Percentiles rank a stretch among this genome's conserved stretches.
phyloP scores from a whole-genome alignment of 2,888 invertebrate genomes.

The Cenopis cana region DNA sequence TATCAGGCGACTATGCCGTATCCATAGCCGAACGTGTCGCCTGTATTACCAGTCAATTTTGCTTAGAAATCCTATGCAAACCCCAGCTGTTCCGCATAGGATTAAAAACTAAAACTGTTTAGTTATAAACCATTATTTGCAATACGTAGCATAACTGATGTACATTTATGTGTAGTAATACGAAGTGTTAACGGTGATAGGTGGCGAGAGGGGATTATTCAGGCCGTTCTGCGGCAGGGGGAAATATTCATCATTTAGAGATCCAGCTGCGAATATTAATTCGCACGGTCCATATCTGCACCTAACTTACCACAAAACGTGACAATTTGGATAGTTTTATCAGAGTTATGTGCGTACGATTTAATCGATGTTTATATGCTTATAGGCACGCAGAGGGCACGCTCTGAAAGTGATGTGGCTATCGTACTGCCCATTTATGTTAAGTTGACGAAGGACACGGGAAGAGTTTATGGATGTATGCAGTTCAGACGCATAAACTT shows the following conservation, averaged over 20 bases:
- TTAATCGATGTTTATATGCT: not conserved
- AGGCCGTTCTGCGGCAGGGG: constrained; percentile 15
- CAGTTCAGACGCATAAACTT: not conserved
- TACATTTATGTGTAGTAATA: not conserved
- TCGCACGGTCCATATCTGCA: constrained; percentile 18
- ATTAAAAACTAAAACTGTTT: not conserved
- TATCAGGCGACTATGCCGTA: too few species aligned
- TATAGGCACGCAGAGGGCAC: too few species aligned
- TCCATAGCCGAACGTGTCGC: too few species aligned
- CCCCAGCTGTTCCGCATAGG: too few species aligned
- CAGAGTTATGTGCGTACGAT: not conserved
- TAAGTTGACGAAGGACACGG: not conserved
- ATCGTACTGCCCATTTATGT: not conserved
- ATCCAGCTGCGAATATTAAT: constrained; percentile 34
- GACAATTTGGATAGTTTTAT: constrained; percentile 5
- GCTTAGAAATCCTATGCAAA: too few species aligned
- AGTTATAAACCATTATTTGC: too few species aligned
- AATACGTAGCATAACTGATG: not conserved
- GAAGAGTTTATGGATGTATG: not conserved
- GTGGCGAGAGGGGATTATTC: constrained; percentile 27
- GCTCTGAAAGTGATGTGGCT: not conserved
- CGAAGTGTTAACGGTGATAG: constrained; percentile 21
- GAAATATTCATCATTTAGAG: constrained; percentile 34
- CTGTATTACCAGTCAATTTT: too few species aligned
- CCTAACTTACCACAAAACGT: constrained; percentile 20